Base-by-base conservation (phyloP, 1,140 invertebrate species). In the Macrotrachela quadricornifera region DNA sequence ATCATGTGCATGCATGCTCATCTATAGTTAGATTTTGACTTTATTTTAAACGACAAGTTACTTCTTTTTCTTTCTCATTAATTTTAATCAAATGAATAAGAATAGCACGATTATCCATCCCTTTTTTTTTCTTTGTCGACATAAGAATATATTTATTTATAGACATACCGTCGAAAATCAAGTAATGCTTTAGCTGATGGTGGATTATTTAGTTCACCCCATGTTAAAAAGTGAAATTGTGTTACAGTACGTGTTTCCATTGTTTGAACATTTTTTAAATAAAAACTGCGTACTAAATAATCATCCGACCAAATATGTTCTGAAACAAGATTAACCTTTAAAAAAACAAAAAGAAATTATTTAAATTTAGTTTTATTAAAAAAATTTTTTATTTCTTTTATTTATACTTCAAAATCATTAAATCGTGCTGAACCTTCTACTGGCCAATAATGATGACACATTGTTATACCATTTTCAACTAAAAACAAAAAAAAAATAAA, bases 271-370 rank as follows among this genome's bases (percentile, higher is more conserved):
- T 97, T 97, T 71, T 97, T 99, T 71, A 99, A 71, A 70, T 97
- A 99, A 74, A 99, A 94, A 59, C 85, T 94, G 48, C 94, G 77
- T 16, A 99, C 91, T 60, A 99, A 73, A 67, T 96, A 99, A 66
- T 99, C 91, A 60, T 96, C 90, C 68, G 88, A 96, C 91, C 91
- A 97, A 63, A 96, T 91, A 69, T 99, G 94, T 67, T 99, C 94
- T 51, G 87, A 94, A 1, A 99, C 92, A 13, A 99, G 74, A 71
- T 97, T 30, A 8, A 30, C 21, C 21, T 30, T 30, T 30, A 30
- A 2, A 30, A 30, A 30, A 30, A 30, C 8, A 30, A 30, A 30
- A 4, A n/a, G n/a, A n/a, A n/a, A n/a, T n/a, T n/a, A n/a, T n/a
- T n/a, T n/a, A n/a, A 8, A 30, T 30, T 8, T 30, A 4, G 21